phyloP scores from a whole-genome alignment of 2,113 vertebrate species.

The Entosphenus tridentatus region DNA sequence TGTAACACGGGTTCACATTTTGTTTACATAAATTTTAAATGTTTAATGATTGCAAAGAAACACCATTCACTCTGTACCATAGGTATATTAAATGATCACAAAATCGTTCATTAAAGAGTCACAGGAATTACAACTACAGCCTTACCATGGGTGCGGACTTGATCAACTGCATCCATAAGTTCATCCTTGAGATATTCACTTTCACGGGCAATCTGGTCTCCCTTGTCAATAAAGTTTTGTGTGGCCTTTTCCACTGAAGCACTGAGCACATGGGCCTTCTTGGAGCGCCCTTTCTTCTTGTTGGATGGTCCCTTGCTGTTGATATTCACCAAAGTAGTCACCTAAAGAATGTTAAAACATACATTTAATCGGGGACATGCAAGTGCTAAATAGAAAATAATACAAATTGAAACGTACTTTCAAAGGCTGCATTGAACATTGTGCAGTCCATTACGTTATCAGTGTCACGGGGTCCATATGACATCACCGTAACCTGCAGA shows the following conservation, averaged over 20 bases:
- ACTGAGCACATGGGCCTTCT: conserved; percentile 93
- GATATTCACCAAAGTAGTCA: conserved; percentile 89
- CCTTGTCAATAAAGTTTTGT: conserved; percentile 92
- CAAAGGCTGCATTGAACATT: background rate
- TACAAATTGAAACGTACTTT: background rate
- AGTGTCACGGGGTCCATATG: background rate
- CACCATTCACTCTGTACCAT: too few species aligned
- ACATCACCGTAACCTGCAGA: background rate
- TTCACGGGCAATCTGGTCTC: conserved; percentile 88
- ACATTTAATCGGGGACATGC: background rate
- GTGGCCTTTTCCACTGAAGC: conserved; percentile 91
- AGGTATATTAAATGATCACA: too few species aligned
- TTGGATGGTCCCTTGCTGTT: conserved; percentile 89
- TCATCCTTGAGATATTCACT: conserved; percentile 95
- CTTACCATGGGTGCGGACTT: conserved; percentile 85
- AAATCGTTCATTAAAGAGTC: too few species aligned
- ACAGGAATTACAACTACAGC: conserved; percentile 13
- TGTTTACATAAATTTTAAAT: too few species aligned
- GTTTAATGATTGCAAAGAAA: too few species aligned
- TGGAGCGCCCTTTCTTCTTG: conserved; percentile 95
- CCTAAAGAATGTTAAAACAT: conserved; percentile 24
- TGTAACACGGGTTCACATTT: too few species aligned
- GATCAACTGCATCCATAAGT: conserved; percentile 68
- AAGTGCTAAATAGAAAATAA: background rate
- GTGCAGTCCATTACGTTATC: background rate